A percentile compares a stretch with the other conserved stretches of the same genome.
Conservation (phyloP, 1,140 invertebrate genomes). For the Zaprionus nigranus region DNA sequence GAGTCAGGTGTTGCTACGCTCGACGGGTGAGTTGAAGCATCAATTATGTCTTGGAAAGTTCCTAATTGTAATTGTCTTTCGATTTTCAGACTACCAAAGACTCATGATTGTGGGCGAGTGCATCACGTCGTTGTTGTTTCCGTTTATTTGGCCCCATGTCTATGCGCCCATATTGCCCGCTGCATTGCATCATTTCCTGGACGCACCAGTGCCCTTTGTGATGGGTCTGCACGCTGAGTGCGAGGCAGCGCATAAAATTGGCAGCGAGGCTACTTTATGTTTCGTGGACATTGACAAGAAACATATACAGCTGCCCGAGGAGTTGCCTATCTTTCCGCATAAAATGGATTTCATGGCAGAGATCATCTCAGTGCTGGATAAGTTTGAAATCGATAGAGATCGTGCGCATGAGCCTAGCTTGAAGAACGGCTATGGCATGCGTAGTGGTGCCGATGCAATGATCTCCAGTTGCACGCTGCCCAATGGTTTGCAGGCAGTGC, state of each 20-base stretch:
- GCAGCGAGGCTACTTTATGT: slow-evolving; percentile 94
- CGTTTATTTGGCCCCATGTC: slow-evolving; percentile 99
- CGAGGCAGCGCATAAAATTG: slow-evolving; percentile 85
- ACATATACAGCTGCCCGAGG: slow-evolving; percentile 96
- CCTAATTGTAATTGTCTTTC: background rate
- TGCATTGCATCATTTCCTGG: slow-evolving; percentile 97
- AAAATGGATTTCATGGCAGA: slow-evolving; percentile 94
- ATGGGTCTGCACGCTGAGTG: slow-evolving; percentile 93
- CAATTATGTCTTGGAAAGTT: background rate
- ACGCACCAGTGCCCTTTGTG: slow-evolving; percentile 99
- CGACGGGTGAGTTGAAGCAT: slow-evolving; percentile 88
- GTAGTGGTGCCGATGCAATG: slow-evolving; percentile 85
- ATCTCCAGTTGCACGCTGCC: slow-evolving; percentile 87
- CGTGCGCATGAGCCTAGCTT: slow-evolving; percentile 65
- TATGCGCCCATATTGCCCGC: slow-evolving; percentile 99
- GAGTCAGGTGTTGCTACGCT: slow-evolving; percentile 97
- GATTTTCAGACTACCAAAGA: slow-evolving; percentile 93
- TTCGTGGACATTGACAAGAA: slow-evolving; percentile 98
- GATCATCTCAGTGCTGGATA: slow-evolving; percentile 91
- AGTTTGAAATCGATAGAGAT: slow-evolving; percentile 85
- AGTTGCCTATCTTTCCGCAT: slow-evolving; percentile 96
- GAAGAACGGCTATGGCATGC: slow-evolving; percentile 81
- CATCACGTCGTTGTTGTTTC: slow-evolving; percentile 94
- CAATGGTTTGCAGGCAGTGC: slow-evolving; percentile 84
- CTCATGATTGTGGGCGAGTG: slow-evolving; percentile 99